Evolutionary conservation across 2,888 invertebrate species (phyloP).

Genomic region (Thyatira batis): DNA sequence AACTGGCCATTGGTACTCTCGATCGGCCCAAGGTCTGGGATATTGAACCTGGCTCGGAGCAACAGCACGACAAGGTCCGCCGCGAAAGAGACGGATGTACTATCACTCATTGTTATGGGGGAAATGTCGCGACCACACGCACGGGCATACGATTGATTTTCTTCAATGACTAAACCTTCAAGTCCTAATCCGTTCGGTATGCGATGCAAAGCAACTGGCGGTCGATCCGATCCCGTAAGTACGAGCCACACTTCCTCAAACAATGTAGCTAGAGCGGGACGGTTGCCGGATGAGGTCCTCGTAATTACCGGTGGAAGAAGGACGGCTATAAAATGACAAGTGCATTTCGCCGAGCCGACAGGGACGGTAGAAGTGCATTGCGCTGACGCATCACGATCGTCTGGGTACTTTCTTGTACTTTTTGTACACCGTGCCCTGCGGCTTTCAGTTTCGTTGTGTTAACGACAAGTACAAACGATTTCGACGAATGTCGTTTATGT

Average conservation of each 20-base stretch:
- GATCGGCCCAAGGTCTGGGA: conserved; percentile 79
- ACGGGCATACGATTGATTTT: conserved; percentile 50
- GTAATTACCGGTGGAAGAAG: conserved; percentile 26
- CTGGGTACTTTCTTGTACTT: conserved; percentile 62
- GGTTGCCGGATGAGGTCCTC: conserved; percentile 9
- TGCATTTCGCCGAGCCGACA: conserved; percentile 49
- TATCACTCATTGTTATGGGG: conserved; percentile 79
- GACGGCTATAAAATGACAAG: conserved; percentile 54
- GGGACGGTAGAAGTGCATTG: conserved; percentile 66
- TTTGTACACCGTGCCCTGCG: conserved; percentile 59
- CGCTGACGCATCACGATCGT: conserved; percentile 76
- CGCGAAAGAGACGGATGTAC: conserved; percentile 75
- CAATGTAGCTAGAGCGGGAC: conserved; percentile 43
- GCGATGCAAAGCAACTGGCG: conserved; percentile 65
- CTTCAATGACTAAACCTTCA: conserved; percentile 58
- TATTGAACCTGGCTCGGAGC: conserved; percentile 78
- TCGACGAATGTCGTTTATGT: conserved; percentile 57
- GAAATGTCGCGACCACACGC: conserved; percentile 76
- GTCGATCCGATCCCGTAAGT: conserved; percentile 60
- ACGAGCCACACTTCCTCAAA: conserved; percentile 69
- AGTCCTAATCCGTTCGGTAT: conserved; percentile 64
- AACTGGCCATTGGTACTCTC: conserved; percentile 64
- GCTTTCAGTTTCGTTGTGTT: conserved; percentile 68
- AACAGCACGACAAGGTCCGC: conserved; percentile 71
- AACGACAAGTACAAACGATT: conserved; percentile 40